Evolutionary conservation across 1,140 invertebrate species (phyloP).

Genomic region (Delia radicum): DNA sequence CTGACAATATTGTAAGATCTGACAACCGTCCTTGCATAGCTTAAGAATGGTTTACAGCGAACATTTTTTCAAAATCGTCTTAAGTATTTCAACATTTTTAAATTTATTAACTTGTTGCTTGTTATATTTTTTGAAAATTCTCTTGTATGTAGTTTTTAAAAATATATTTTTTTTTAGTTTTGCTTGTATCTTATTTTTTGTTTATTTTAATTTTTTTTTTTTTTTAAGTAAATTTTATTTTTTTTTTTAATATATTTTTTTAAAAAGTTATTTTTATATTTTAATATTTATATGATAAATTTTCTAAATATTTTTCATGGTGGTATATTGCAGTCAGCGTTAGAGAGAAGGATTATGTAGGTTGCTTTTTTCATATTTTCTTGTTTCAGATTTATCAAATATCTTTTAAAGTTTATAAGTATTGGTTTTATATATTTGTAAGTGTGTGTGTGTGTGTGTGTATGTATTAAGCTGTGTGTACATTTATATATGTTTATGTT

Average conservation of each 20-base stretch:
- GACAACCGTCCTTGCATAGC: too few species aligned
- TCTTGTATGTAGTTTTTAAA: too few species aligned
- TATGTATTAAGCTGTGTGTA: not conserved
- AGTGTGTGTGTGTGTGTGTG: not conserved
- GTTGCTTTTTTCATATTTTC: not conserved
- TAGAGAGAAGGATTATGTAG: constrained; percentile 26
- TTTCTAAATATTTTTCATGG: constrained; percentile 33
- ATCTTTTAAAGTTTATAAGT: not conserved
- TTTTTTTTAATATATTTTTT: constrained; percentile 8
- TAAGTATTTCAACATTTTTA: too few species aligned
- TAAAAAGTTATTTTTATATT: constrained; percentile 9
- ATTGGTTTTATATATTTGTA: not conserved
- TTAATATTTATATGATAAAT: not conserved
- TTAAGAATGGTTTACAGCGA: too few species aligned
- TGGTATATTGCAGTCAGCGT: constrained; percentile 56
- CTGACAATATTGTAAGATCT: too few species aligned
- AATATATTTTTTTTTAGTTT: constrained; percentile 28
- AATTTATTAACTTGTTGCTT: too few species aligned
- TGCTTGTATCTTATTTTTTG: not conserved
- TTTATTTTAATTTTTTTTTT: not conserved
- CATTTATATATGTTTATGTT: not conserved
- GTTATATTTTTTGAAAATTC: too few species aligned
- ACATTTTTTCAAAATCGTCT: too few species aligned
- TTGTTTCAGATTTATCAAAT: constrained; percentile 18
- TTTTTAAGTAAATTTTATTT: not conserved